These are phyloP conservation scores for Eclectus roratus DNA, from an alignment of 2,113 vertebrate species.

Conservation along the genomic window DNA sequence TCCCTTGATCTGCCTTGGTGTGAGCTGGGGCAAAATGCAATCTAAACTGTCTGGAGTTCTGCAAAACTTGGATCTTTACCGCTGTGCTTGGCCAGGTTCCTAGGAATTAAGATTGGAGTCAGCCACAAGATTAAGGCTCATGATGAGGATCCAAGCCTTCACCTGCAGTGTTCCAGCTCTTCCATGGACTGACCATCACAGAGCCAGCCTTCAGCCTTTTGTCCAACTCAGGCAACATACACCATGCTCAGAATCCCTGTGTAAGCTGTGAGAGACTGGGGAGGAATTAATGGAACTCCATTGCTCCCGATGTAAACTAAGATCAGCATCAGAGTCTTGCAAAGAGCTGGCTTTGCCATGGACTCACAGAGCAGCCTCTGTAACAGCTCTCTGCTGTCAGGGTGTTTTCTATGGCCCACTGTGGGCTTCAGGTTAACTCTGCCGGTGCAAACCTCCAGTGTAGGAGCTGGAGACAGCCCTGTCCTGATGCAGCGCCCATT, in stretches of 20 bases:
- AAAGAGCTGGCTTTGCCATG: not conserved
- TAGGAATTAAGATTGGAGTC: no score
- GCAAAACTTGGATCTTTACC: not conserved
- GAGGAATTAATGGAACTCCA: not conserved
- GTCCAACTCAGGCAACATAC: not conserved
- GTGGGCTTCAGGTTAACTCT: not conserved
- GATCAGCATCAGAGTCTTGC: no score
- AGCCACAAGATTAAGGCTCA: not conserved
- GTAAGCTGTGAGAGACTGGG: not conserved
- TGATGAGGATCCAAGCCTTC: not conserved
- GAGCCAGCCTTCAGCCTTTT: not conserved
- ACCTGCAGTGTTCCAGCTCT: not conserved
- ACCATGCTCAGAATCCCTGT: no score
- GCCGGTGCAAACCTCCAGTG: no score
- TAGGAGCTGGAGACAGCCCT: not conserved
- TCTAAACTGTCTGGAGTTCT: not conserved
- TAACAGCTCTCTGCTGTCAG: not conserved
- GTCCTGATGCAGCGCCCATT: fast-evolving
- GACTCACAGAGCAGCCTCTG: not conserved
- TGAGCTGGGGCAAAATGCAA: not conserved
- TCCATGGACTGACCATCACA: not conserved
- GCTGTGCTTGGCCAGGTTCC: not conserved
- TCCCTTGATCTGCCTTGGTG: not conserved
- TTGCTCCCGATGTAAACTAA: not conserved
- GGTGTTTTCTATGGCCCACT: not conserved